phyloP scores from a whole-genome alignment of 2,113 vertebrate genomes.

The Formicarius rufipectus region DNA sequence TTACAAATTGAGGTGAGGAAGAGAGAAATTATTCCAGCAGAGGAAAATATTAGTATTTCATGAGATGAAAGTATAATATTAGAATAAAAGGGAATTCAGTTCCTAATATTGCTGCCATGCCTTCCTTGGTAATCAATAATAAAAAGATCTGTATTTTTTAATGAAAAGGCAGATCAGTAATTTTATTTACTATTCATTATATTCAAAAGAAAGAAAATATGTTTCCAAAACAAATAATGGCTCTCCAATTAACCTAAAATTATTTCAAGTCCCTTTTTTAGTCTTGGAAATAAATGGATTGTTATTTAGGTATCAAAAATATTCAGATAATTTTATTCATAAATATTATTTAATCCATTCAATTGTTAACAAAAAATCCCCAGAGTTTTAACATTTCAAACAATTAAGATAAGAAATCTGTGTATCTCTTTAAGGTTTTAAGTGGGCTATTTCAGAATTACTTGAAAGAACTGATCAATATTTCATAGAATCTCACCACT shows the following conservation, averaged over 20 bases:
- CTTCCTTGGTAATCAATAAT: neutral
- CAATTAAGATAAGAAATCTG: neutral
- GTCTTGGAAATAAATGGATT: neutral
- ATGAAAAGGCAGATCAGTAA: neutral
- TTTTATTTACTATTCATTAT: neutral
- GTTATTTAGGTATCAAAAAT: neutral
- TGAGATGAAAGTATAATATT: neutral
- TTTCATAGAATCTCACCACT: constrained; percentile 24
- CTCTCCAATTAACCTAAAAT: neutral
- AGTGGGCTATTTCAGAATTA: neutral
- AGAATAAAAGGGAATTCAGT: neutral
- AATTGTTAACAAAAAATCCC: neutral
- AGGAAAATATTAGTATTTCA: neutral
- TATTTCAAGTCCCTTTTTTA: neutral
- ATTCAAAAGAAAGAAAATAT: neutral
- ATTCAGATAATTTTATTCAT: neutral
- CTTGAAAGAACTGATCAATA: constrained; percentile 17
- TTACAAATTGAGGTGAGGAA: neutral
- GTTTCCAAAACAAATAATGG: neutral
- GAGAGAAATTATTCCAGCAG: neutral
- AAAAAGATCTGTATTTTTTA: neutral
- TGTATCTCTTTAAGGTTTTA: neutral
- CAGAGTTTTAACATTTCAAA: neutral
- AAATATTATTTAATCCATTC: neutral
- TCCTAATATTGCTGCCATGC: neutral